A percentile compares a stretch with the other conserved stretches of the same genome.
phyloP scores from a whole-genome alignment of 2,113 vertebrate genomes.

The Semnornis frantzii region DNA sequence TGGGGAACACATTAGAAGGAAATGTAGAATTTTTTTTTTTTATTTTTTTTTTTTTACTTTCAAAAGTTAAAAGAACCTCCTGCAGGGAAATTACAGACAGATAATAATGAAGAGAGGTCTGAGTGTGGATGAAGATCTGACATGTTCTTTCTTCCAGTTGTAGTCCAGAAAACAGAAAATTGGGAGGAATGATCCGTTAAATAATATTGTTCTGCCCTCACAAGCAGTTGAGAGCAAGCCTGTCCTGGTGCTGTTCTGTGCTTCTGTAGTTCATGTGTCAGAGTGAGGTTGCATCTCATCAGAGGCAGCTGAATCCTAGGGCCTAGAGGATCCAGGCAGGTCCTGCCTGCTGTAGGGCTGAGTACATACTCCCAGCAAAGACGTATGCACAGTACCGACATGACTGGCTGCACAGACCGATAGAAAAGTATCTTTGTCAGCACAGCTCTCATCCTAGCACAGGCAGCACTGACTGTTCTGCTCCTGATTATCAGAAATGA shows the following conservation, averaged over 20 bases:
- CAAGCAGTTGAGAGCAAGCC: not conserved
- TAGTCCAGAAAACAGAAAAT: not conserved
- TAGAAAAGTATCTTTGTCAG: not conserved
- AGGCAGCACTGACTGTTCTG: not conserved
- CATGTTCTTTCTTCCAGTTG: not conserved
- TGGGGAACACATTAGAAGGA: not conserved
- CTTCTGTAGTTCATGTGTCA: rapidly evolving
- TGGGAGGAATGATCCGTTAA: not conserved
- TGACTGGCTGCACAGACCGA: not conserved
- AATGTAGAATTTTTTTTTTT: not conserved
- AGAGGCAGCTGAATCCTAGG: not conserved
- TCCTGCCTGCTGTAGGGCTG: not conserved
- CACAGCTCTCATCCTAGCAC: not conserved
- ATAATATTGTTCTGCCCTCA: not conserved
- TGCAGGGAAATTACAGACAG: not conserved
- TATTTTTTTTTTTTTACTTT: not conserved
- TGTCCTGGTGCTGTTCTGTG: not conserved
- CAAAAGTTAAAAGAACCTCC: not conserved
- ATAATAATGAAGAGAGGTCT: not conserved
- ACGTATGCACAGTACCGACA: not conserved
- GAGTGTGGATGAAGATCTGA: not conserved
- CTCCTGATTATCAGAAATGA: not conserved
- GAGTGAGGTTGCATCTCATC: not conserved
- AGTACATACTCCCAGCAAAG: not conserved
- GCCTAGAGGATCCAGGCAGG: rapidly evolving